Conservation (phyloP, 2,888 invertebrate genomes). For the Merodon equestris region DNA sequence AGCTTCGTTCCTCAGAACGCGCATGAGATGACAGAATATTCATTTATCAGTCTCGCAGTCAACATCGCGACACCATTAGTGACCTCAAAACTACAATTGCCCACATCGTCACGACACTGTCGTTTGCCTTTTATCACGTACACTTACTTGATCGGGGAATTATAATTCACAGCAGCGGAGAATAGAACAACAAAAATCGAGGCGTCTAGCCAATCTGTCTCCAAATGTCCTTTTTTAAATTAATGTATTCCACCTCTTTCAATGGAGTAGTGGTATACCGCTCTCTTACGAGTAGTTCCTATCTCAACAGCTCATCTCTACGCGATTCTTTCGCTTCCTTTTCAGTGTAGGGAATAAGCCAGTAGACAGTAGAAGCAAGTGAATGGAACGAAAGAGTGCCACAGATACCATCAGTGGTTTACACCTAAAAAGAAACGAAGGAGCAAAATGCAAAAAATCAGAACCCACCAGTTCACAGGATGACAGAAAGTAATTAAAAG, state of each 20-base stretch:
- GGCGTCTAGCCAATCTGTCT: slow-evolving; percentile 67
- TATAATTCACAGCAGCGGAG: no score
- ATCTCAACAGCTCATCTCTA: slow-evolving; percentile 49
- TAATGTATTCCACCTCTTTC: slow-evolving; percentile 56
- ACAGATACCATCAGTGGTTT: slow-evolving; percentile 49
- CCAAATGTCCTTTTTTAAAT: slow-evolving; percentile 65
- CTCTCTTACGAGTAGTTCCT: slow-evolving; percentile 8
- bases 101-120: no score
- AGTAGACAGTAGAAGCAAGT: slow-evolving; percentile 22
- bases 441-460: no score
- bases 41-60: slow-evolving; percentile 62
- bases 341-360: background rate
- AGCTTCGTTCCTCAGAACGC: no score
- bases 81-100: slow-evolving; percentile 62
- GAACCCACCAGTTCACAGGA: slow-evolving; percentile 29
- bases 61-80: slow-evolving; percentile 53
- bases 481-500: slow-evolving; percentile 67
- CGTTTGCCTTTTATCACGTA: no score
- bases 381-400: slow-evolving; percentile 35
- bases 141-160: no score
- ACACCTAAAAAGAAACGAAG: slow-evolving; percentile 12
- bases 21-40: slow-evolving; percentile 51
- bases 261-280: slow-evolving; percentile 47
- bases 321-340: no score
- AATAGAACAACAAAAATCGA: no score